Evolutionary conservation across 2,797 vertebrate species (phyloP), one percentile per base, ranked within the genome.

Genomic region (Mus minutoides): DNA sequence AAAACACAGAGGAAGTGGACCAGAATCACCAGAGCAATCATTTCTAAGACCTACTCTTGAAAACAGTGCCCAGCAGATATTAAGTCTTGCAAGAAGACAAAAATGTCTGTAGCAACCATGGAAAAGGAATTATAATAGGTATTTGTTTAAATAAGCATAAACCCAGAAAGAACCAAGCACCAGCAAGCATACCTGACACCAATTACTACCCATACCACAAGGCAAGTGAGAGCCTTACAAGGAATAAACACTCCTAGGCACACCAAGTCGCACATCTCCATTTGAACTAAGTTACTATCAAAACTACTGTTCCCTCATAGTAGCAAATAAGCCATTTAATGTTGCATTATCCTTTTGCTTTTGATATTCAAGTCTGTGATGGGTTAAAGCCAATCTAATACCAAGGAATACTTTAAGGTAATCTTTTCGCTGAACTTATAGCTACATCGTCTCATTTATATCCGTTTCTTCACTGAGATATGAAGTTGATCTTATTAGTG

Each of bases 401-500:
- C 49, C 82, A 96, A 58, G 83, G 71, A 97, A 96, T 0, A 3
- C 5, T 95, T 83, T 85, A 0, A 93, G 83, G 16, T 54, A 95
- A 96, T 1, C 22, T 73, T 96, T 91, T 80, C 0, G 0, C 67
- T 92, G 60, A 97, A 96, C 84, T 97, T 96, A 94, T 17, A 82
- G 46, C 19, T 52, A 95, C 3, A 56, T 95, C 69, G 80, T 96
- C 69, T 94, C 56, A 94, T 21, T 96, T 93, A 91, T 52, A 46
- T 92, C 67, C 82, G 87, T 91, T 83, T 91, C 92, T 85, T 95
- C 69, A 96, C 87, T n/a, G 49, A 98, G 37, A 80, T 40, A 92
- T 94, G 79, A 96, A 97, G 96, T 95, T 95, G 95, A 95, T 95
- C 97, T 97, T 93, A 94, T 89, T 96, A 92, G 43, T 62, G 43